These are phyloP conservation scores for Darevskia mixta DNA, from an alignment of 2,797 vertebrate genomes.

Conservation along the genomic window DNA sequence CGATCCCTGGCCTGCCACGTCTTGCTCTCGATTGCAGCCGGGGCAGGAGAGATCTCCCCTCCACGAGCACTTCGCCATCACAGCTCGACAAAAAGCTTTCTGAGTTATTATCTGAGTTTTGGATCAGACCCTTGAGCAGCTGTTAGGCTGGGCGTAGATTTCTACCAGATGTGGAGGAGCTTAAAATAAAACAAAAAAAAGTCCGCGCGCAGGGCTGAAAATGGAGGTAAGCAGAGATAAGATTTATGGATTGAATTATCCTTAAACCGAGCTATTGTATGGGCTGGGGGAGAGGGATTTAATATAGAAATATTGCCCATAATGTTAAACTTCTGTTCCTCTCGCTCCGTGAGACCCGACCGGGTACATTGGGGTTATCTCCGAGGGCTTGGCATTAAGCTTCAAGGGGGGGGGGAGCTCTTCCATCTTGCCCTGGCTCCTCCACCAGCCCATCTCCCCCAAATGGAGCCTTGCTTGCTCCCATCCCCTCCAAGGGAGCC, in stretches of 20 bases:
- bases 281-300: slow-evolving; percentile 17
- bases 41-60: rapidly evolving
- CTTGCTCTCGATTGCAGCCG: not conserved
- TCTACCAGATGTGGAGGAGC: slow-evolving; percentile 52
- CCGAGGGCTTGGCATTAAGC: not conserved
- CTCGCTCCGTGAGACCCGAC: slow-evolving; percentile 9
- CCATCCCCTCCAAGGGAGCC: not conserved
- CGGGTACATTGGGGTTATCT: not conserved
- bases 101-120: slow-evolving; percentile 8
- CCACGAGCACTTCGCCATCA: not conserved
- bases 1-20: not conserved
- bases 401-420: too few species aligned
- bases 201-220: slow-evolving; percentile 48
- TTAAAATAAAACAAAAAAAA: too few species aligned
- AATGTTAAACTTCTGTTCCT: slow-evolving; percentile 44
- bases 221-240: slow-evolving; percentile 32
- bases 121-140: slow-evolving; percentile 34
- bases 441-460: not conserved
- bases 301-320: slow-evolving; percentile 41
- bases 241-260: slow-evolving; percentile 42
- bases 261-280: slow-evolving; percentile 5
- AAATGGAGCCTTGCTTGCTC: not conserved
- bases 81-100: not conserved
- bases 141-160: slow-evolving; percentile 55
- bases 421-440: too few species aligned